Conservation (phyloP, 2,888 invertebrate genomes). For the Dryobotodes eremita region DNA sequence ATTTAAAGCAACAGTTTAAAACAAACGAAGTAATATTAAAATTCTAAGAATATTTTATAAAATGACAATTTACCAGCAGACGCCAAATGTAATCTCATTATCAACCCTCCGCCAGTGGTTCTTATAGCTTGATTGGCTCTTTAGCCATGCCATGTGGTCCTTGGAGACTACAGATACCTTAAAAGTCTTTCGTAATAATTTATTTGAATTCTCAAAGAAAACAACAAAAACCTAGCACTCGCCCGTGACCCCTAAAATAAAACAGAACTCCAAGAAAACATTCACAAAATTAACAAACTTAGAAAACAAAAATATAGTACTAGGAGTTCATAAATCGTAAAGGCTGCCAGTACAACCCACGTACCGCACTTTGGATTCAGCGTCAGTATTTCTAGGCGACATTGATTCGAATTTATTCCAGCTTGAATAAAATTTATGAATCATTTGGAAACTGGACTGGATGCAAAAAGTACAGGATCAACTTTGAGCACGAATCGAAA, state of each 20-base stretch:
- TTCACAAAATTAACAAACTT: slow-evolving; percentile 26
- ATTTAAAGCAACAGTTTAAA: neutral
- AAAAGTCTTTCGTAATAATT: neutral
- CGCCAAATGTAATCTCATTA: neutral
- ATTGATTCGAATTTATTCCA: slow-evolving; percentile 63
- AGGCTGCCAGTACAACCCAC: slow-evolving; percentile 36
- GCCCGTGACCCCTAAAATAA: neutral
- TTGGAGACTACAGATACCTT: neutral
- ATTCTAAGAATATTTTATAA: too few relatives aligned
- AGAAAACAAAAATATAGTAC: slow-evolving; percentile 33
- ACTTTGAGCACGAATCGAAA: slow-evolving; percentile 40
- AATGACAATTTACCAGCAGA: neutral
- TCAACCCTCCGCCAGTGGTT: neutral
- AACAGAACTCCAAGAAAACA: neutral
- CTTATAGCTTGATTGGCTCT: too few relatives aligned
- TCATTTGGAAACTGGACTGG: slow-evolving; percentile 50
- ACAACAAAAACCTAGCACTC: neutral
- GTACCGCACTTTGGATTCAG: slow-evolving; percentile 54
- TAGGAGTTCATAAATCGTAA: slow-evolving; percentile 40
- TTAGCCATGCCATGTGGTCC: neutral
- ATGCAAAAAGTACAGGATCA: slow-evolving; percentile 44
- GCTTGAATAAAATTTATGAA: slow-evolving; percentile 60
- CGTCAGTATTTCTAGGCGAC: slow-evolving; percentile 56
- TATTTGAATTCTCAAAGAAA: neutral
- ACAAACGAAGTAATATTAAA: too few relatives aligned